Conservation (phyloP, 1,140 invertebrate genomes). For the Tetramorium parvispinum region DNA sequence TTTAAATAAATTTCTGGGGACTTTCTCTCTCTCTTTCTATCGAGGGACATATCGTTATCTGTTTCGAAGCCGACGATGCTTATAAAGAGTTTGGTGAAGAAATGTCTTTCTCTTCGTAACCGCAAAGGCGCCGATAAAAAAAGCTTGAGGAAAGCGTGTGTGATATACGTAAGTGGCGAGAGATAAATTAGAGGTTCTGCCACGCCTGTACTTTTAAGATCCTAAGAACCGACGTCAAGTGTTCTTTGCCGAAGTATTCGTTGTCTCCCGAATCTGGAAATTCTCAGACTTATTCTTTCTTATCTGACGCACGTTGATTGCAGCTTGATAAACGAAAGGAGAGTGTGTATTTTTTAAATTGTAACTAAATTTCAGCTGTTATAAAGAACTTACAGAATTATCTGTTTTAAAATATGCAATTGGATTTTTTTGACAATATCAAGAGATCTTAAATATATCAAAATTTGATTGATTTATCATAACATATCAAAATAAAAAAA, state of each 20-base stretch:
- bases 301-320: constrained; percentile 12
- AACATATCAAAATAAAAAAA: background rate
- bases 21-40: background rate
- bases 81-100: constrained; percentile 10
- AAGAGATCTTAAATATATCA: background rate
- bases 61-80: background rate
- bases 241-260: background rate
- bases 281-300: constrained; percentile 4
- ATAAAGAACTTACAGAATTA: background rate
- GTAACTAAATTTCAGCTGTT: background rate
- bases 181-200: constrained; percentile 46
- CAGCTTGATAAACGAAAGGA: constrained; percentile 3
- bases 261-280: constrained; percentile 26
- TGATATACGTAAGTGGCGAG: constrained; percentile 23
- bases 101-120: background rate
- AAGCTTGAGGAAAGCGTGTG: constrained; percentile 6
- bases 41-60: background rate
- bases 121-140: constrained; percentile 7
- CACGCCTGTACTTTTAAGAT: constrained; percentile 42
- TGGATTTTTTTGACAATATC: background rate
- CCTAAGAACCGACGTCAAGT: constrained; percentile 13
- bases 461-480: background rate
- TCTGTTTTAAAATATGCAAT: background rate
- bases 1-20: background rate
- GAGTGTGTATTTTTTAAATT: background rate